Percentiles rank a stretch among this genome's conserved stretches.
Evolutionary conservation across 2,888 invertebrate genomes (phyloP).

Genomic region (Gordius sp.): DNA sequence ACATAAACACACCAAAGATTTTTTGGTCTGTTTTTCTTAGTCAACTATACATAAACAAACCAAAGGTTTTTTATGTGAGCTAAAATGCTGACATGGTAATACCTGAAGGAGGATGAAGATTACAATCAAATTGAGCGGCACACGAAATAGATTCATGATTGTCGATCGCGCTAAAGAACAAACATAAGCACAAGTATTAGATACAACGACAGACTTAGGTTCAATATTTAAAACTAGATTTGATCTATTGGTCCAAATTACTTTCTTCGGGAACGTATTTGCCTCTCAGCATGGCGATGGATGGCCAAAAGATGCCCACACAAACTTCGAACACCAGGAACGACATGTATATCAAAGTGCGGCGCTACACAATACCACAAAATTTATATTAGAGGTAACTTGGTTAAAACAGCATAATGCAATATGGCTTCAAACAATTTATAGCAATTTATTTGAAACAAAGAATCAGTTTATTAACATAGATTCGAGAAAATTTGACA

Average conservation of each 20-base stretch:
- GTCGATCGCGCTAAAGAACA: conserved; percentile 30
- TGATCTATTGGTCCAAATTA: conserved; percentile 21
- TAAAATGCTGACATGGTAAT: conserved; percentile 14
- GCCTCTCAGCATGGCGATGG: conserved; percentile 31
- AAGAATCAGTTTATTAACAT: no score
- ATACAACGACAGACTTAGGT: background rate
- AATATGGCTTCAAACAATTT: no score
- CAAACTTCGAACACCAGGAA: conserved; percentile 32
- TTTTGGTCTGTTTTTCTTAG: no score
- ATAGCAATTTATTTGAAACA: no score
- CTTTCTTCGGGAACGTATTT: conserved; percentile 32
- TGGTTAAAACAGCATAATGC: no score
- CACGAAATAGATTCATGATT: conserved; percentile 32
- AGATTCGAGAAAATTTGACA: no score
- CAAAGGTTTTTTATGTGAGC: background rate
- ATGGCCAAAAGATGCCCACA: conserved; percentile 34
- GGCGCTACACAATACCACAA: conserved; percentile 18
- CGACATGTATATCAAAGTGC: conserved; percentile 26
- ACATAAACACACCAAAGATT: no score
- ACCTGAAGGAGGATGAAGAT: conserved; percentile 30
- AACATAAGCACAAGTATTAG: conserved; percentile 17
- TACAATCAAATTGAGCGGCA: conserved; percentile 33
- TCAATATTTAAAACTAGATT: no score
- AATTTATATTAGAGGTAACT: background rate
- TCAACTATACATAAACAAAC: background rate